These are phyloP conservation scores for Glyphotaelius pellucidus DNA, from an alignment of 2,888 invertebrate species.

Conservation along the genomic window DNA sequence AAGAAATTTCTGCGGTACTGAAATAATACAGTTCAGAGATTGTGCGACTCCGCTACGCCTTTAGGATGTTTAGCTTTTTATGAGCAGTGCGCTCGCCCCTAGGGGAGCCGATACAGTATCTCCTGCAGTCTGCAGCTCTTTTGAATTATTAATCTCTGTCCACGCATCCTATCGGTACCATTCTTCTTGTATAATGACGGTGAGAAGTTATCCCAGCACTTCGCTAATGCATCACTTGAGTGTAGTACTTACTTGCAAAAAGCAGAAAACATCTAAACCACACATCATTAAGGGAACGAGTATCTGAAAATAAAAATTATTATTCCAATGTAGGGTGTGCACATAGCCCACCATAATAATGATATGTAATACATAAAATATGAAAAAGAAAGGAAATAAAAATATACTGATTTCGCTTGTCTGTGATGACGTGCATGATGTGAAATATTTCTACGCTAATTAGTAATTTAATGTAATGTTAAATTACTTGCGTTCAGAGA, in stretches of 20 bases:
- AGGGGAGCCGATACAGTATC: neutral
- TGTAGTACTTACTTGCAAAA: neutral
- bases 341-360: too few species aligned
- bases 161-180: conserved; percentile 31
- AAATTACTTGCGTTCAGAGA: too few species aligned
- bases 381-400: too few species aligned
- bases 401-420: too few species aligned
- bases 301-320: too few species aligned
- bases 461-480: too few species aligned
- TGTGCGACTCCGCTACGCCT: neutral
- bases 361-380: too few species aligned
- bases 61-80: neutral
- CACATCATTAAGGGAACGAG: neutral
- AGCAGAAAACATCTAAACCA: neutral
- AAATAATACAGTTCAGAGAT: neutral
- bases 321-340: too few species aligned
- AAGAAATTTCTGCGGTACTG: neutral
- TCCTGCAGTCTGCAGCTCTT: neutral
- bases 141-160: conserved; percentile 51
- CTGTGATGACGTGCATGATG: too few species aligned
- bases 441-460: too few species aligned
- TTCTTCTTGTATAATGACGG: conserved; percentile 39
- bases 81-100: neutral
- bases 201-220: conserved; percentile 46
- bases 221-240: conserved; percentile 35